Evolutionary conservation across 2,113 vertebrate species (phyloP), one percentile per base, ranked within the genome.

Genomic region (Etheostoma spectabile): DNA sequence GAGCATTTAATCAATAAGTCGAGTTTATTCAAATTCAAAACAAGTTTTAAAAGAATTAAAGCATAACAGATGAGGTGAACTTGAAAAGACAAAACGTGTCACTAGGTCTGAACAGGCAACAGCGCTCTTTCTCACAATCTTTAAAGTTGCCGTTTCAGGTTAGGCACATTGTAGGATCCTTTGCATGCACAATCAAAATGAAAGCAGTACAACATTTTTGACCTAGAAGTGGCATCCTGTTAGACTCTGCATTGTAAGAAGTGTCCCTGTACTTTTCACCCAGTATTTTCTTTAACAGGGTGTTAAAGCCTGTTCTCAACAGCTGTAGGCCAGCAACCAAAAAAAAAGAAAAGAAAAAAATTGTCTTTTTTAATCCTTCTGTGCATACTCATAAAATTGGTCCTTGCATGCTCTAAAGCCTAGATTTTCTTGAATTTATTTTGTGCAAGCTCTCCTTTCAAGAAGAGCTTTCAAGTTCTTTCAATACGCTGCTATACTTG

Each of bases 181-280:
- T 56, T 60, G 35, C 13, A 48, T 24, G 19, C 57, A 48, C 7
- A 59, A 0, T 48, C 30, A 77, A 49, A 49, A 51, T 67, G 46
- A 65, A 72, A 65, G 72, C 0, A 0, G 59, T 5, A 45, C 27
- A 59, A 21, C 1, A 8, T 19, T 33, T 48, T 30, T 80, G 55
- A 62, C 38, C 60, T 38, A 83, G 56, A 83, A 61, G 16, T 67
- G 35, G 67, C 49, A 57, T 74, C 57, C 46, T 74, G 71, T 76
- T 38, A 24, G 15, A 48, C 33, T 42, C 19, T 19, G 48, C 30
- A 60, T n/a, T 53, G n/a, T 22, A 24, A 35, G 6, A 68, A 42
- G 24, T 18, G 21, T 18, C 49, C 33, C 33, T 22, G 35, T 8
- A 38, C 35, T 4, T 7, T 16, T 21, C 5, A 35, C 27, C 10